Evolutionary conservation across 2,113 vertebrate genomes (phyloP).

Genomic region (Alligator sinensis): DNA sequence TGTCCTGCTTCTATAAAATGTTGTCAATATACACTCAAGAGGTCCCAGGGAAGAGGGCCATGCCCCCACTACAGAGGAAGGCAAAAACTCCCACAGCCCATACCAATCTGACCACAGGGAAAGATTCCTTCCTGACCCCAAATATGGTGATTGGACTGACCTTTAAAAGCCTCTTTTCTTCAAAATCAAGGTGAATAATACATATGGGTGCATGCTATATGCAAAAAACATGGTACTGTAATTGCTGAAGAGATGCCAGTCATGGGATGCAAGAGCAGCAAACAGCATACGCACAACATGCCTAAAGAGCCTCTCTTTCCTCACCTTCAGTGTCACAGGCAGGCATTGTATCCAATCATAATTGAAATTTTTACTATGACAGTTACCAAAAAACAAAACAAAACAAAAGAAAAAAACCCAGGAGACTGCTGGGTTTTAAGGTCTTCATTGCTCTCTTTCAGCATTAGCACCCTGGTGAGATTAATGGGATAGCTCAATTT

Average conservation of each 20-base stretch:
- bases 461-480: background rate
- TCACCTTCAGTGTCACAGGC: accelerated
- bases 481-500: background rate
- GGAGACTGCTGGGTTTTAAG: background rate
- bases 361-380: background rate
- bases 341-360: background rate
- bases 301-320: background rate
- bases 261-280: background rate
- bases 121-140: too few species aligned
- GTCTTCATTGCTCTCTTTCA: background rate
- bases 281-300: background rate
- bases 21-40: too few species aligned
- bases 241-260: background rate
- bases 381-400: too few species aligned
- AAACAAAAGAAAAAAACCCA: background rate
- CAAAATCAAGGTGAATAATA: too few species aligned
- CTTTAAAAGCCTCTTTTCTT: too few species aligned
- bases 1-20: too few species aligned
- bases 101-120: too few species aligned
- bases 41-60: too few species aligned
- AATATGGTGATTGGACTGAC: too few species aligned
- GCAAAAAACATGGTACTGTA: background rate
- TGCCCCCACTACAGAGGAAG: too few species aligned
- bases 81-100: too few species aligned
- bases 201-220: too few species aligned